Conservation (phyloP, 2,113 vertebrate species). For the Cheirogaleus medius region DNA sequence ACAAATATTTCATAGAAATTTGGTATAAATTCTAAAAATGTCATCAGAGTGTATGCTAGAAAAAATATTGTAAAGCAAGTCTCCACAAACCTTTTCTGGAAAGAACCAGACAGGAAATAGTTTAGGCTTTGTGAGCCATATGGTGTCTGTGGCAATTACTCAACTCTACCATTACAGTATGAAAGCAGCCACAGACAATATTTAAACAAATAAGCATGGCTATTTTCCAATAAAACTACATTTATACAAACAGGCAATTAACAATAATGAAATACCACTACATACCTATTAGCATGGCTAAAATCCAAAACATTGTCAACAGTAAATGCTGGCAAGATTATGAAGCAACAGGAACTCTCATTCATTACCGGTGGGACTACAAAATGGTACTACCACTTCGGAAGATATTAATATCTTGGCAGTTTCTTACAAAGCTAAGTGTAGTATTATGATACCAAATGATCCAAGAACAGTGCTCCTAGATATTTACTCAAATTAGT, state of each 20-base stretch:
- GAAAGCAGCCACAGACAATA: not conserved
- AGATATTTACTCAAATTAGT: not conserved
- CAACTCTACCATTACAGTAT: not conserved
- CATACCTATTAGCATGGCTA: not conserved
- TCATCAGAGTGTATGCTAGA: not conserved
- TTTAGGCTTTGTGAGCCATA: not conserved
- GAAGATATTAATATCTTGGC: not conserved
- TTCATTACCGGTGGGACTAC: not conserved
- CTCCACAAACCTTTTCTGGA: not conserved
- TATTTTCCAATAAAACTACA: not conserved
- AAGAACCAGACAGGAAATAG: not conserved
- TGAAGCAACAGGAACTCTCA: not conserved
- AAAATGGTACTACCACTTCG: not conserved
- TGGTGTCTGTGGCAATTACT: not conserved
- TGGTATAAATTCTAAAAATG: not conserved
- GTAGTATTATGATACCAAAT: not conserved
- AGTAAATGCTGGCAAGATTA: not conserved
- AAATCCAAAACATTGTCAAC: not conserved
- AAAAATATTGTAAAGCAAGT: not conserved
- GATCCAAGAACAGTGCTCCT: not conserved
- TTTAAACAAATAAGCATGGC: not conserved
- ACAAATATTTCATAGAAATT: not conserved
- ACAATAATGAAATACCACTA: not conserved
- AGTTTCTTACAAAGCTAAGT: not conserved
- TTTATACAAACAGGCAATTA: not conserved